Conservation (phyloP, 2,797 vertebrate genomes). For the Mus caroli region DNA sequence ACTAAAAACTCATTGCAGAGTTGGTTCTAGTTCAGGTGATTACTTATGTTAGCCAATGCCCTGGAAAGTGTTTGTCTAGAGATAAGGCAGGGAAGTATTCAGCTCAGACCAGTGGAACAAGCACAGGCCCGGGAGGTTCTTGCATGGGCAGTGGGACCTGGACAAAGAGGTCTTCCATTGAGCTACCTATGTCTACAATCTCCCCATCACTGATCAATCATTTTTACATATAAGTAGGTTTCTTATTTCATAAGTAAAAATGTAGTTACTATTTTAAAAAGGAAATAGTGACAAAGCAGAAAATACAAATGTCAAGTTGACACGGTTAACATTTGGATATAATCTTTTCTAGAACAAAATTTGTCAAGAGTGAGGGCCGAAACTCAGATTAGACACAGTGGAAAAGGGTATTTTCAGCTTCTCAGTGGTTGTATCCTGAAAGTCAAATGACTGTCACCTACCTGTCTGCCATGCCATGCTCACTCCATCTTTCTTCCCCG, state of each 20-base stretch:
- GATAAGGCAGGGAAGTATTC: neutral
- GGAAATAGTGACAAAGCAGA: slow-evolving; percentile 31
- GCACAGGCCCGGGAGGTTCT: neutral
- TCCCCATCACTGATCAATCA: neutral
- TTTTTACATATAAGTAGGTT: neutral
- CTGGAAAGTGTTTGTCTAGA: neutral
- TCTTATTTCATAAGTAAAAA: slow-evolving; percentile 51
- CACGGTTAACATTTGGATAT: neutral
- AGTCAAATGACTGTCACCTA: neutral
- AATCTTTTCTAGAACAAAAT: slow-evolving; percentile 57
- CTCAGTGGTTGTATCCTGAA: neutral
- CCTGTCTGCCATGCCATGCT: neutral
- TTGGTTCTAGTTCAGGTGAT: neutral
- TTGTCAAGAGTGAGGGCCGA: slow-evolving; percentile 10
- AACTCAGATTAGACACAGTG: neutral
- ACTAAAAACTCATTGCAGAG: neutral
- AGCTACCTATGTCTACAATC: neutral
- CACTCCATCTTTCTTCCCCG: neutral
- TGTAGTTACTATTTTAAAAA: neutral
- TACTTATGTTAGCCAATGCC: neutral
- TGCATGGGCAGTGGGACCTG: neutral
- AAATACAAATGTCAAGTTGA: neutral
- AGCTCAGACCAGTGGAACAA: neutral
- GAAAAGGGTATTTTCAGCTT: slow-evolving; percentile 14
- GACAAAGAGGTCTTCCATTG: neutral